A percentile compares a stretch with the other conserved stretches of the same genome.
Conservation (phyloP, 2,888 invertebrate genomes). For the Ommatoiulus sabulosus region DNA sequence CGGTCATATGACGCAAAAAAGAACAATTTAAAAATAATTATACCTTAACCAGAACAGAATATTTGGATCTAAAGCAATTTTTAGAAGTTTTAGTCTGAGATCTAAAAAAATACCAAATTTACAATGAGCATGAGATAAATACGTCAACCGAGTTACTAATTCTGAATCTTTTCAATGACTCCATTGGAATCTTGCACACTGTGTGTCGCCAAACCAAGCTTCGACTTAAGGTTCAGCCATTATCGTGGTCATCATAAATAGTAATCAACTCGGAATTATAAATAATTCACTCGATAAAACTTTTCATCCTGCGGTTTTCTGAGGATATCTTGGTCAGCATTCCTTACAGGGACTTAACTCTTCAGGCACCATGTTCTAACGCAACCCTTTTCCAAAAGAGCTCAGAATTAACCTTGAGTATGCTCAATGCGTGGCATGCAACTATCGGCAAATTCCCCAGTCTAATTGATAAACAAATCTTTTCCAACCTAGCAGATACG, state of each 20-base stretch:
- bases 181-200: too few species aligned
- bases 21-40: too few species aligned
- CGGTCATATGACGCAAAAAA: too few species aligned
- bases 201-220: too few species aligned
- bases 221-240: neutral
- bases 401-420: neutral
- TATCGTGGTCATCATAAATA: neutral
- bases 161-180: too few species aligned
- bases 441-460: neutral
- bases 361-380: neutral
- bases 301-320: neutral
- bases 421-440: neutral
- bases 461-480: conserved; percentile 3
- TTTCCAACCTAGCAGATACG: neutral
- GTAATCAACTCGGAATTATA: neutral
- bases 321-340: neutral
- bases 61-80: too few species aligned
- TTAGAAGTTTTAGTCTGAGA: too few species aligned
- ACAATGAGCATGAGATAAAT: too few species aligned
- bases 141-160: too few species aligned
- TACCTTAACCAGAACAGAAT: too few species aligned
- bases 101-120: too few species aligned
- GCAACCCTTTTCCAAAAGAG: neutral
- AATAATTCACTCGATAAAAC: neutral
- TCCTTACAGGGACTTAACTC: neutral